phyloP scores from a whole-genome alignment of 2,888 invertebrate species.

The Caenorhabditis afra region DNA sequence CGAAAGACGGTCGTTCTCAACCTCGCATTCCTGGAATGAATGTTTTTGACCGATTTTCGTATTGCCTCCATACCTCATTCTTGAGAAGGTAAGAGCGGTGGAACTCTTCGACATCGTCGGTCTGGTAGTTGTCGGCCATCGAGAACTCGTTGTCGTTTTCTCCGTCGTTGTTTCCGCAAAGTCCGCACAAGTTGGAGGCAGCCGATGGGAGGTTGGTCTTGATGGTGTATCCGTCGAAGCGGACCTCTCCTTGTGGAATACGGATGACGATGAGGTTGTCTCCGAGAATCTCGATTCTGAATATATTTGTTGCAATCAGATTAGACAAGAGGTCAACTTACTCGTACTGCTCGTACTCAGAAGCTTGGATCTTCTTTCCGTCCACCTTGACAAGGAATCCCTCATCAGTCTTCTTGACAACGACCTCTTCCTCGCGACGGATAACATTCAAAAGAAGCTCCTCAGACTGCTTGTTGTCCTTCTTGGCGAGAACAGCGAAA shows the following conservation, averaged over 20 bases:
- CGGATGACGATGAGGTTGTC: conserved; percentile 64
- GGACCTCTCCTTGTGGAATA: conserved; percentile 53
- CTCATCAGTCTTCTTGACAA: conserved; percentile 48
- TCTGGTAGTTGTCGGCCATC: conserved; percentile 67
- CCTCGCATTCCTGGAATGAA: conserved; percentile 63
- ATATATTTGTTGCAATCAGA: neutral
- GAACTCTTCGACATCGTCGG: conserved; percentile 74
- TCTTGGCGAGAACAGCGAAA: conserved; percentile 81
- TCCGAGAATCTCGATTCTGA: conserved; percentile 61
- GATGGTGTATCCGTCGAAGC: conserved; percentile 73
- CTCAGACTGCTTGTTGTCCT: conserved; percentile 58
- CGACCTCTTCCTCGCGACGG: conserved; percentile 56
- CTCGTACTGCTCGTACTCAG: conserved; percentile 44
- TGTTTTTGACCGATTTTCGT: too few relatives aligned
- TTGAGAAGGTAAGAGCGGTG: conserved; percentile 74
- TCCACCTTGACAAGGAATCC: conserved; percentile 63
- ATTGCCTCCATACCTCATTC: conserved; percentile 34
- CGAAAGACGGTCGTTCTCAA: conserved; percentile 56
- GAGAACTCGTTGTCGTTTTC: conserved; percentile 73
- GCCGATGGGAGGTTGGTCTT: conserved; percentile 64
- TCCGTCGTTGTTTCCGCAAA: conserved; percentile 79
- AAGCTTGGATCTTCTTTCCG: conserved; percentile 56
- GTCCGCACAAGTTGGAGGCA: conserved; percentile 73
- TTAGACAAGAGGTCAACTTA: neutral
- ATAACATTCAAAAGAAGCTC: conserved; percentile 75